Evolutionary conservation across 2,888 invertebrate genomes (phyloP), one percentile per base, ranked within the genome.

Genomic region (Caradrina clavipalpis): DNA sequence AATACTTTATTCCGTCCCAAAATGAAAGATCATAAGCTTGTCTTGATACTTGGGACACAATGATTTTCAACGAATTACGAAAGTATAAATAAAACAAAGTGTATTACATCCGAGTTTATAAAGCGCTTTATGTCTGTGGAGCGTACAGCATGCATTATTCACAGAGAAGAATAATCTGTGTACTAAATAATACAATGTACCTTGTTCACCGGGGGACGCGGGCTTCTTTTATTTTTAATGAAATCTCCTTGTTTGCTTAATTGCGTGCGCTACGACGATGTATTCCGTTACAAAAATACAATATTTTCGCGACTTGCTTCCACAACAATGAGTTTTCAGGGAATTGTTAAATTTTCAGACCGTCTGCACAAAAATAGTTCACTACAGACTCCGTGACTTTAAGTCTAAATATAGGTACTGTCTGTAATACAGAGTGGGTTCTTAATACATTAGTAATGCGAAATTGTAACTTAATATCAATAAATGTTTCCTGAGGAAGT

Each of bases 151-250:
- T 88, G 86, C 87, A 89, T 88, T 88, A 89, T 88, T 88, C 89
- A 88, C 88, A 73, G 79, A 80, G 84, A 84, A 82, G 87, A 88
- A 85, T 87, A 88, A 87, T 88, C 86, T 84, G 73, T 78, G 81
- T 85, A 87, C 83, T 84, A 84, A 82, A 87, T 86, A 86, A 87
- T 84, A 87, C 87, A 87, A 86, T 86, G 87, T 86, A 78, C 78
- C 82, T 86, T 82, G 76, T 82, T 69, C 85, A 80, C 81, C 65
- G 80, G 83, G 86, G 85, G 81, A 73, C 77, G 82, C 71, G 53
- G 69, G 68, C 71, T 80, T 85, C 86, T 88, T 89, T 88, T 87
- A 88, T 89, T 90, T 89, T 88, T 88, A 89, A 90, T 87, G 86
- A 87, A 86, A 86, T 83, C 81, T 84, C 80, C 86, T 88, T 87